These are phyloP conservation scores for Eugnorisma glareosa DNA, from an alignment of 2,888 invertebrate genomes.

Conservation along the genomic window DNA sequence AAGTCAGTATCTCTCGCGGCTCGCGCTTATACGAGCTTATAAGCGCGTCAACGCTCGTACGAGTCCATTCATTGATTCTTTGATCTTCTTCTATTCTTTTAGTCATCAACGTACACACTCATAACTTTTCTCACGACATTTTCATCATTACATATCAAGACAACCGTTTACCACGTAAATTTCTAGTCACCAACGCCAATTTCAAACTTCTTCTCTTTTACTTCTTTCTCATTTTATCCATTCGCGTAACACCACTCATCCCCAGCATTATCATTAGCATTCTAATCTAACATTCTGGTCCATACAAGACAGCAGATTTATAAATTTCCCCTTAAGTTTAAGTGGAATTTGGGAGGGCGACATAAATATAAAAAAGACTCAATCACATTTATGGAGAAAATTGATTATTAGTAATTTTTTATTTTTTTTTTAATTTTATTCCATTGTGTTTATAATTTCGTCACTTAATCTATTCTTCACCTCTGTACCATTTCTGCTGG, in stretches of 20 bases:
- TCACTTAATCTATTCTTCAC: not conserved
- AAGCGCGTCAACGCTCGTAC: not conserved
- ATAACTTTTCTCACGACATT: not conserved
- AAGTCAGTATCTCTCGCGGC: not conserved
- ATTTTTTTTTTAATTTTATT: not conserved
- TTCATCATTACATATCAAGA: not conserved
- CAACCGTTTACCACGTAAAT: not conserved
- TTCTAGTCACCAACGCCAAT: too few species aligned
- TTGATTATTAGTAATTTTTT: not conserved
- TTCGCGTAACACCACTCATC: too few species aligned
- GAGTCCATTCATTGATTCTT: not conserved
- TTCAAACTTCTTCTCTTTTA: too few species aligned
- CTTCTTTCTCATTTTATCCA: too few species aligned
- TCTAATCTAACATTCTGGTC: not conserved
- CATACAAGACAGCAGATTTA: not conserved
- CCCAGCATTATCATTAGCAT: too few species aligned
- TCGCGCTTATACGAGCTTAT: not conserved
- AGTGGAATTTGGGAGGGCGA: not conserved
- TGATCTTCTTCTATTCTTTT: not conserved
- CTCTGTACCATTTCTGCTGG: constrained; percentile 36
- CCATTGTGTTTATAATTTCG: not conserved
- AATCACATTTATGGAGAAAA: not conserved
- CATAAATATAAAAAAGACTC: not conserved
- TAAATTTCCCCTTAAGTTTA: not conserved
- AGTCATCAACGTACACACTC: not conserved